These are phyloP conservation scores for Pipra filicauda DNA, from an alignment of 2,113 vertebrate species.

Conservation along the genomic window DNA sequence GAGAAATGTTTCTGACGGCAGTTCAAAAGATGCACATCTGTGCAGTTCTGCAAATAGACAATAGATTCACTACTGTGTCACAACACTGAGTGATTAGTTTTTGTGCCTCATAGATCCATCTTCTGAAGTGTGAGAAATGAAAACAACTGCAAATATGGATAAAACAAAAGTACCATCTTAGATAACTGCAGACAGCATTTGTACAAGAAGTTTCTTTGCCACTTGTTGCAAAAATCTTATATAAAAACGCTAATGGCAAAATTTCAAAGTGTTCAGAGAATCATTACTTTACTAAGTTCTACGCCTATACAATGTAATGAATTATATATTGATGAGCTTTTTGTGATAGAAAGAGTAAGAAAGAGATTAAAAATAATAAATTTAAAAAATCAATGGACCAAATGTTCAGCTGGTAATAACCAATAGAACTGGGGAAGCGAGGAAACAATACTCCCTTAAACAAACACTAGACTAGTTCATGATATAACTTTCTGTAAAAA, in stretches of 20 bases:
- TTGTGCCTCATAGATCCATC: not conserved
- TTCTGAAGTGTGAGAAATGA: constrained; percentile 4
- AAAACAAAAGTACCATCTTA: not conserved
- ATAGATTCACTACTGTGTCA: not conserved
- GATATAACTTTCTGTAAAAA: not conserved
- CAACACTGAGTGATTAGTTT: not conserved
- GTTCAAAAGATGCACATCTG: constrained; percentile 4
- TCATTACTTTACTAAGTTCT: not conserved
- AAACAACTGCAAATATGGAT: constrained; percentile 11
- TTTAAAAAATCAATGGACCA: not conserved
- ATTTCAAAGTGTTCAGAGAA: not conserved
- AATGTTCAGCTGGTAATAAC: not conserved
- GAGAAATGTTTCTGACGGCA: not conserved
- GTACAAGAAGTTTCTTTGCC: not conserved
- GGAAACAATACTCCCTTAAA: not conserved
- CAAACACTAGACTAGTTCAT: not conserved
- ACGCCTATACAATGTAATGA: not conserved
- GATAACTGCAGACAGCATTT: not conserved
- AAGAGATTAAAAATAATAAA: not conserved
- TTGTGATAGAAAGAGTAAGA: not conserved
- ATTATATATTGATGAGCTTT: not conserved
- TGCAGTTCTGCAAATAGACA: not conserved
- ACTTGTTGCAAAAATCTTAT: not conserved
- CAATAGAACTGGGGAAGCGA: not conserved
- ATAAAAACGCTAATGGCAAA: not conserved